Conservation (phyloP, 2,888 invertebrate genomes). For the Limnephilus marmoratus region DNA sequence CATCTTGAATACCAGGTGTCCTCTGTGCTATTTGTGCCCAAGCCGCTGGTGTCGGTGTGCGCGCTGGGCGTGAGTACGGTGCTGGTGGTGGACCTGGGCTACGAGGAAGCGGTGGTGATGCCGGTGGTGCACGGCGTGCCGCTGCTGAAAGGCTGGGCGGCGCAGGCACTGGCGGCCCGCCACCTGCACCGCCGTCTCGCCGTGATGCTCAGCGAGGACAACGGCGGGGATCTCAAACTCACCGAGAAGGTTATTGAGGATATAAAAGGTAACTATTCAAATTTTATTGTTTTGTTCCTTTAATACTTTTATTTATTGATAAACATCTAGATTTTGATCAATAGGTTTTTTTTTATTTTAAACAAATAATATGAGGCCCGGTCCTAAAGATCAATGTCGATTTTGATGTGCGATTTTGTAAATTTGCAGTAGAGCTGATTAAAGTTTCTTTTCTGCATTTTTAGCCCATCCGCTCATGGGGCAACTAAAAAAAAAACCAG, state of each 20-base stretch:
- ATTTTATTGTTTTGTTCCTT: not conserved
- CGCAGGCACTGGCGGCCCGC: conserved; percentile 86
- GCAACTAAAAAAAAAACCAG: too few relatives aligned
- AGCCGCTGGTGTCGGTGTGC: conserved; percentile 89
- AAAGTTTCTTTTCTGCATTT: too few relatives aligned
- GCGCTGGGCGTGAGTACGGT: conserved; percentile 90
- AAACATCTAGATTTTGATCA: too few relatives aligned
- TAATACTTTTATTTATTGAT: not conserved
- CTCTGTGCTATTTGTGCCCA: conserved; percentile 89
- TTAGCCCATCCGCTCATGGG: too few relatives aligned
- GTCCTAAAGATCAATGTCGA: too few relatives aligned
- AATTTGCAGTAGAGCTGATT: too few relatives aligned
- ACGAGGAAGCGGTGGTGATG: conserved; percentile 87
- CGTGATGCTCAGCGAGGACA: conserved; percentile 73
- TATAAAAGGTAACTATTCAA: conserved; percentile 78
- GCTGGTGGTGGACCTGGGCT: conserved; percentile 93
- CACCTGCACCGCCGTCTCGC: conserved; percentile 82
- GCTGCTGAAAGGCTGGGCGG: conserved; percentile 89
- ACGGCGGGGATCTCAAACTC: conserved; percentile 74
- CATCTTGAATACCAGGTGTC: conserved; percentile 76
- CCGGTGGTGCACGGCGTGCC: conserved; percentile 93
- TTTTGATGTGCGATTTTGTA: too few relatives aligned
- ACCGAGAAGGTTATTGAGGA: conserved; percentile 83
- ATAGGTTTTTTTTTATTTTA: too few relatives aligned
- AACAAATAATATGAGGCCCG: too few relatives aligned